These are phyloP conservation scores for Lochmaea crataegi DNA, from an alignment of 2,888 invertebrate species.

Conservation along the genomic window DNA sequence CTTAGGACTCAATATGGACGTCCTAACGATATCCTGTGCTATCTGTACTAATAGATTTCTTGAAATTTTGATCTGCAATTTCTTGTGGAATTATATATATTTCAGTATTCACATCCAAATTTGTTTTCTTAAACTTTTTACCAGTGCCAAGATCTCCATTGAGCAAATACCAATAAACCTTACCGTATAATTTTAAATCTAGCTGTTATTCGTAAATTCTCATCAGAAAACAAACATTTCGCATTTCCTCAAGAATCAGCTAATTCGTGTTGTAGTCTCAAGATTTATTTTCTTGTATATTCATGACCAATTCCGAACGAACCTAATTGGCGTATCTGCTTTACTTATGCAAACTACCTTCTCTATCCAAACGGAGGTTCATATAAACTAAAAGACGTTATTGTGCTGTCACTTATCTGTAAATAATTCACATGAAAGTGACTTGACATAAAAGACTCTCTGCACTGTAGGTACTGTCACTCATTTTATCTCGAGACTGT, in stretches of 20 bases:
- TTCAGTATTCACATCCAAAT: too few species aligned
- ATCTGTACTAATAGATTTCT: too few species aligned
- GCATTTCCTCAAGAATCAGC: not conserved
- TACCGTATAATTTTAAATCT: too few species aligned
- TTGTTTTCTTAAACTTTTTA: too few species aligned
- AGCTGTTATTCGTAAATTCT: not conserved
- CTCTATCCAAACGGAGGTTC: conserved; percentile 3
- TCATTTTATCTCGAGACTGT: conserved; percentile 25
- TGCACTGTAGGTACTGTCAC: conserved; percentile 25
- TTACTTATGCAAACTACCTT: conserved; percentile 5
- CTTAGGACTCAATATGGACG: too few species aligned
- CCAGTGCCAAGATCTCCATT: too few species aligned
- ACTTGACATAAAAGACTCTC: conserved; percentile 33
- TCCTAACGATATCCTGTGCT: too few species aligned
- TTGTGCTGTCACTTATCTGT: conserved; percentile 18
- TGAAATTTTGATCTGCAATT: too few species aligned
- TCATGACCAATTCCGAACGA: not conserved
- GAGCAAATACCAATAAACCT: too few species aligned
- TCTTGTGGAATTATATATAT: too few species aligned
- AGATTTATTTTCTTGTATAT: not conserved
- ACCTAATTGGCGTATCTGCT: conserved; percentile 8
- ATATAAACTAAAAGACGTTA: conserved; percentile 14
- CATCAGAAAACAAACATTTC: not conserved
- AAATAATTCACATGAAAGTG: conserved; percentile 4
- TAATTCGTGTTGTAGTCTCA: conserved; percentile 1